Evolutionary conservation across 2,888 invertebrate genomes (phyloP).

Genomic region (Oasisia sp.): DNA sequence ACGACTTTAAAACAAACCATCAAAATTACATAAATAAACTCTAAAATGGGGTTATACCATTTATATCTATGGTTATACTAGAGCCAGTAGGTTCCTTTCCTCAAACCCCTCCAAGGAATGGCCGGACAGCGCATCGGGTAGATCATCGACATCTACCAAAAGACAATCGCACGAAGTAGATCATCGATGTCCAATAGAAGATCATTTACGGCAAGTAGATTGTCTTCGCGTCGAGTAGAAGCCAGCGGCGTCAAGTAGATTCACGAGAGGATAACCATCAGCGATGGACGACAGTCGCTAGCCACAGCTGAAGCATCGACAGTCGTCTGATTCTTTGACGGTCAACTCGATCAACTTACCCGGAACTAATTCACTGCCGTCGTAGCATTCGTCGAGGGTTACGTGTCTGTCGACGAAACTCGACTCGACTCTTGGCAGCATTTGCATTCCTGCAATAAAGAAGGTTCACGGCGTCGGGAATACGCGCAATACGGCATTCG

Average conservation of each 20-base stretch:
- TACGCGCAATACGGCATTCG: too few species aligned
- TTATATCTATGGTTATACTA: too few species aligned
- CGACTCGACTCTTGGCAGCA: not conserved
- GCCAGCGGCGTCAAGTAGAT: not conserved
- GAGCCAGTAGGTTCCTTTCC: too few species aligned
- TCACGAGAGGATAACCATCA: not conserved
- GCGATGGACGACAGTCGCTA: not conserved
- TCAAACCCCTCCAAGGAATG: too few species aligned
- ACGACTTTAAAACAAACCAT: too few species aligned
- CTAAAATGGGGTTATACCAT: too few species aligned
- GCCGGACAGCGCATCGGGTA: too few species aligned
- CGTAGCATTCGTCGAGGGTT: conserved; percentile 8
- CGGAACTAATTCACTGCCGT: conserved; percentile 19
- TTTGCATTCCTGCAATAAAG: not conserved
- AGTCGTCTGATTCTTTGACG: conserved; percentile 14
- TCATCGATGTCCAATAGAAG: too few species aligned
- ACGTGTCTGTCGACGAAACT: conserved; percentile 17
- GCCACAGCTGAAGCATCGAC: not conserved
- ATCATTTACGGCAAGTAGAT: too few species aligned
- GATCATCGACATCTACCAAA: too few species aligned
- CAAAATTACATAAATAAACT: too few species aligned
- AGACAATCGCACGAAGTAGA: not conserved
- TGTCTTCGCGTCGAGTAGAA: not conserved
- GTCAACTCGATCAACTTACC: not conserved
- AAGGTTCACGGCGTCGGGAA: too few species aligned